Evolutionary conservation across 2,113 vertebrate species (phyloP).

Genomic region (Dipodomys ordii): DNA sequence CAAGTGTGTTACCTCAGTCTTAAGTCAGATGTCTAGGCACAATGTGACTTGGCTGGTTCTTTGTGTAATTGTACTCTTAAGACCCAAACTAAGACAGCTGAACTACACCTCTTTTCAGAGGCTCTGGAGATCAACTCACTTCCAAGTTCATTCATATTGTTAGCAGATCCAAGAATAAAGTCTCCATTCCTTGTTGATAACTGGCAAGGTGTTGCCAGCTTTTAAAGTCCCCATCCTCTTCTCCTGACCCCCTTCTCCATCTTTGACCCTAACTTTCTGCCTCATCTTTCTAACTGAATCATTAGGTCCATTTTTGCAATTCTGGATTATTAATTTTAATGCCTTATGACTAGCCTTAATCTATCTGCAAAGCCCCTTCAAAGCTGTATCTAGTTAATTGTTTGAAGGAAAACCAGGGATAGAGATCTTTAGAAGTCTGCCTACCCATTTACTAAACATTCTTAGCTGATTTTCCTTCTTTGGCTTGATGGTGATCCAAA

Average conservation of each 20-base stretch:
- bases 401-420: neutral
- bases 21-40: neutral
- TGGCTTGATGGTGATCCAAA: neutral
- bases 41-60: neutral
- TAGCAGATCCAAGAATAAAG: neutral
- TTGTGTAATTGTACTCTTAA: neutral
- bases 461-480: constrained; percentile 9
- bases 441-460: neutral
- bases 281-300: neutral
- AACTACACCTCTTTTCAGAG: neutral
- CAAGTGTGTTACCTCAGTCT: neutral
- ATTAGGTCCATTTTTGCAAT: too few relatives aligned
- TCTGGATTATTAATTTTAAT: too few relatives aligned
- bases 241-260: neutral
- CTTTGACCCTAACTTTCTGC: neutral
- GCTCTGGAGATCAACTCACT: neutral
- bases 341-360: neutral
- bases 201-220: neutral
- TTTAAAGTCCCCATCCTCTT: neutral
- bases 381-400: neutral
- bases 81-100: neutral
- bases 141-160: neutral
- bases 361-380: neutral
- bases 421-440: neutral
- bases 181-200: neutral